Evolutionary conservation across 64 coral and sea anemone species (phyloP), one percentile per base, ranked within the genome.

Genomic region (Trachythela sp.): DNA sequence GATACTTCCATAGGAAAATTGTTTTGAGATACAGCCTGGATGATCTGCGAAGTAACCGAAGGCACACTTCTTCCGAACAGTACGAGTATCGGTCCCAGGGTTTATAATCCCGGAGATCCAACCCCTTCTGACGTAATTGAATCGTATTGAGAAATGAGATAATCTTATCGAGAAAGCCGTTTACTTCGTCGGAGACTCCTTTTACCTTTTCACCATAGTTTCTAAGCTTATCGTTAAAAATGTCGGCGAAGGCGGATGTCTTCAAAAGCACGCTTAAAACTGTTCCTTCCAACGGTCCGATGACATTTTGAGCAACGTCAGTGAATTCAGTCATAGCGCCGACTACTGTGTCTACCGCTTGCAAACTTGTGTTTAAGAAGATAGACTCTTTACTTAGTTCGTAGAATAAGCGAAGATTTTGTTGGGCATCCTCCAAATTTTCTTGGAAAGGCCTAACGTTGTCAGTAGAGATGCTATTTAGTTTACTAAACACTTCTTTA

Each of bases 1-100:
- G 91, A 45, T 90, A 98, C 32, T 98, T 98, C 77, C 91, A 94
- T 22, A 89, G 70, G 49, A 98, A 98, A 48, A 98, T 94, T 13
- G 70, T 88, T 20, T 89, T 91, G 4, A 92, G 85, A 48, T 98
- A 98, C n/a, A 91, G 84, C 29, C 86, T 77, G 30, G 95, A 98
- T 30, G 95, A 98, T 17, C 95, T 43, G 24, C 93, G 92, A 0
- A 98, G 36, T 22, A 91, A 83, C 88, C 95, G 64, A 1, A 98
- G 41, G 45, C 95, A 98, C 24, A 98, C 95, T 8, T 94, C 93
- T 40, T 43, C 89, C 22, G 95, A 98, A 75, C 95, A 98, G 45
- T 98, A 94, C 26, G 93, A 88, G 86, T 93, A 93, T 42, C 90
- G 88, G 31, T 85, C 77, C 17, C 64, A 30, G 17, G 26, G 56